phyloP scores from a whole-genome alignment of 2,113 vertebrate species.

The Elephas maximus region DNA sequence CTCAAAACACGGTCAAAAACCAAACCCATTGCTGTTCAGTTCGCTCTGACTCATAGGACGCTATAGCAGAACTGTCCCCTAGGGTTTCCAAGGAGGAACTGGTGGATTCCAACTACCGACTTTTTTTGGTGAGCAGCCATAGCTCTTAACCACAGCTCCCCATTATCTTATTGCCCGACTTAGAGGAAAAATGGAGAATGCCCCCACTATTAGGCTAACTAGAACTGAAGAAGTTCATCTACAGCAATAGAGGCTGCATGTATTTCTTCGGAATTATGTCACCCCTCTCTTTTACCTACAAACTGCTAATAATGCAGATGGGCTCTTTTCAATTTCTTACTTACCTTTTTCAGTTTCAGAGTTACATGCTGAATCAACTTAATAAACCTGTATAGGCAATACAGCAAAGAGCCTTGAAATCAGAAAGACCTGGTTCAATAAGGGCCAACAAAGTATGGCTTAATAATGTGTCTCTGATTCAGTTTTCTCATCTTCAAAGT shows the following conservation, averaged over 20 bases:
- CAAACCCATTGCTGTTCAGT: too few species aligned
- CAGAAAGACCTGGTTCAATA: not conserved
- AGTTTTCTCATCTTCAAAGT: constrained; percentile 4
- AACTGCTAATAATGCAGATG: not conserved
- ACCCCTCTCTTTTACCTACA: not conserved
- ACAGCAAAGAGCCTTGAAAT: not conserved
- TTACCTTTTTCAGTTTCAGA: not conserved
- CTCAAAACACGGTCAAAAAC: not conserved
- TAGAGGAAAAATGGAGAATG: not conserved
- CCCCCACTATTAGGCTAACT: not conserved
- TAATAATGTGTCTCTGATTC: not conserved
- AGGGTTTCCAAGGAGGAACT: too few species aligned
- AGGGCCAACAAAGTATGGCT: not conserved
- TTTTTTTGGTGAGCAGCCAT: too few species aligned
- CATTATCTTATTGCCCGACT: not conserved
- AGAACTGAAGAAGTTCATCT: not conserved
- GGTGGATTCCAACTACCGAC: too few species aligned
- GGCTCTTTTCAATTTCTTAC: not conserved
- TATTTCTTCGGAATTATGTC: not conserved
- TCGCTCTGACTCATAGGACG: too few species aligned
- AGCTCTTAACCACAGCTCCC: not conserved
- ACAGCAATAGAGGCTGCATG: not conserved
- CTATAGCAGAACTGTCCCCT: too few species aligned
- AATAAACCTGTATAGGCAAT: not conserved
- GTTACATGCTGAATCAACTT: not conserved